Evolutionary conservation across 2,888 invertebrate genomes (phyloP), one percentile per base, ranked within the genome.

Genomic region (Mimas tiliae): DNA sequence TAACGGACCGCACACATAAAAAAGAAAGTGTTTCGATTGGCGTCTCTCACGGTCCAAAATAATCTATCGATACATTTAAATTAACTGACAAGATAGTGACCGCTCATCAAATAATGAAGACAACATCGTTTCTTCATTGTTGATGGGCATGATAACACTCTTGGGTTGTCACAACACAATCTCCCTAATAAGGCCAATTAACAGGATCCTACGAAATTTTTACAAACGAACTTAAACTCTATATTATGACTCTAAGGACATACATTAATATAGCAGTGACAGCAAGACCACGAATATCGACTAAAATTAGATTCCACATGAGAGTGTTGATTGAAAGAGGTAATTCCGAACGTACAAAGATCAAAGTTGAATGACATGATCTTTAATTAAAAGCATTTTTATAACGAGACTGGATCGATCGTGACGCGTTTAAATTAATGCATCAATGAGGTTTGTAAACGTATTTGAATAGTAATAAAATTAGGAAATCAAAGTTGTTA

Each of bases 61-160:
- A 93, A 93, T 92, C 87, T 92, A 93, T 93, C 93, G 92, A 92
- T 92, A 91, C 91, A 91, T 93, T 92, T 93, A 91, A 93, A 91
- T 90, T 91, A 91, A 88, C 93, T 92, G 93, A 93, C 93, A 93
- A 90, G 91, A 90, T 90, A 92, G 90, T 91, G 92, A 91, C 86
- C 90, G 92, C 90, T 92, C 92, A 90, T 93, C 93, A 92, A 90
- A 91, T 92, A 92, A 93, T 93, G 91, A 93, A 93, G 93, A 93
- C 93, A 93, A 90, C 91, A 88, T 90, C 93, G 93, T 93, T 93
- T 93, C 93, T 93, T 93, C 93, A 93, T 92, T 93, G 93, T 93
- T 90, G 93, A 93, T 93, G 90, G 83, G 81, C 92, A 93, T 92
- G 93, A 93, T 93, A 93, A 87, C 93, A 92, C 93, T 93, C 90